A percentile compares a stretch with the other conserved stretches of the same genome.
Evolutionary conservation across 2,113 vertebrate genomes (phyloP).

Genomic region (Sinocyclocheilus anshuiensis): DNA sequence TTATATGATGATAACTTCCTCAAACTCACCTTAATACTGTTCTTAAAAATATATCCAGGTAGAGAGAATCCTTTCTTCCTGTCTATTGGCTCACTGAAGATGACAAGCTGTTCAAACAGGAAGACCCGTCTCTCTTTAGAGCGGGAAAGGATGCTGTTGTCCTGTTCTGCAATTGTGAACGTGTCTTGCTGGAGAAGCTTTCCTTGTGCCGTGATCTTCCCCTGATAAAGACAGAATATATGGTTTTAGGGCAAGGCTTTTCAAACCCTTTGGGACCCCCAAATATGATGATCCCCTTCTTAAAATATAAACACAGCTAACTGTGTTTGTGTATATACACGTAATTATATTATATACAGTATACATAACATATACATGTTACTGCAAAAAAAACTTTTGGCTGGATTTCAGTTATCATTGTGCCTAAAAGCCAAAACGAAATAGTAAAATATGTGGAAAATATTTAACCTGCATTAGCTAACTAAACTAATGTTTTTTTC

Average conservation of each 20-base stretch:
- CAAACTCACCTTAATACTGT: constrained; percentile 86
- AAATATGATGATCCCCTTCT: not conserved
- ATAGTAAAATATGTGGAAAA: not conserved
- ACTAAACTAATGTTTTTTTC: too few relatives aligned
- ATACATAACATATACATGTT: not conserved
- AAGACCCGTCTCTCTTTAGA: constrained; percentile 87
- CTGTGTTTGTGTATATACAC: not conserved
- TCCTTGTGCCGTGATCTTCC: constrained; percentile 90
- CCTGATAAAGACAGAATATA: constrained; percentile 69
- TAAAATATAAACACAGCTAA: not conserved
- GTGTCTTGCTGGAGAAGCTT: constrained; percentile 92
- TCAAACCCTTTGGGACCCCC: not conserved
- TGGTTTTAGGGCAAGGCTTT: constrained; percentile 6
- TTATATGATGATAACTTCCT: not conserved
- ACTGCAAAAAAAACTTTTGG: not conserved
- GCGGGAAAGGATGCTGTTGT: constrained; percentile 82
- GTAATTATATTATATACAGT: not conserved
- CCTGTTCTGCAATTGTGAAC: constrained; percentile 84
- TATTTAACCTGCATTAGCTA: not conserved
- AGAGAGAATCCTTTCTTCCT: constrained; percentile 84
- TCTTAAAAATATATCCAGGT: constrained; percentile 88
- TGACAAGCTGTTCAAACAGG: constrained; percentile 91
- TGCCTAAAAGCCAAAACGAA: not conserved
- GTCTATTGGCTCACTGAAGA: constrained; percentile 90
- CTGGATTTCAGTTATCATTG: not conserved